Conservation (phyloP, 2,113 vertebrate species). For the Cavia porcellus region DNA sequence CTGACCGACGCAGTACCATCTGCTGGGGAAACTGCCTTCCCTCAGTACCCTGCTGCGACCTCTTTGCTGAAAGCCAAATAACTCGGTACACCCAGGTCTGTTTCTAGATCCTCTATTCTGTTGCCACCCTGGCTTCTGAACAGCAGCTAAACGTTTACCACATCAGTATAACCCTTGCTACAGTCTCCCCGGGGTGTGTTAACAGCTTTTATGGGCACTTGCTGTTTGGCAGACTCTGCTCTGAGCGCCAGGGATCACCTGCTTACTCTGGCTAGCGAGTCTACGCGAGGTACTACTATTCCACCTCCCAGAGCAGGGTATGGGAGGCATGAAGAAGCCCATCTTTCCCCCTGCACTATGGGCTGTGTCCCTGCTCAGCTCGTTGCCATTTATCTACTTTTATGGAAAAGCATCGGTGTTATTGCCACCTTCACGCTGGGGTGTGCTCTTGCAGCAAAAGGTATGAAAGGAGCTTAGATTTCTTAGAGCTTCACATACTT, state of each 20-base stretch:
- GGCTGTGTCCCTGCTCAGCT: not conserved
- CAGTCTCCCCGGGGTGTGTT: conserved; percentile 33
- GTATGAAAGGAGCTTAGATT: conserved; percentile 1
- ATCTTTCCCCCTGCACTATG: not conserved
- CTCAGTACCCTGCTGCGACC: not conserved
- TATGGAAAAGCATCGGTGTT: not conserved
- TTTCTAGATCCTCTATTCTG: not conserved
- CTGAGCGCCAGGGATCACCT: conserved; percentile 14
- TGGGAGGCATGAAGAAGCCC: not conserved
- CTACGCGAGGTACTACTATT: not conserved
- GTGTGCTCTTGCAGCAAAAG: conserved; percentile 61
- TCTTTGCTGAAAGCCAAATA: not conserved
- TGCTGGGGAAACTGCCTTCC: not conserved
- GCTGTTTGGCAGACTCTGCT: not conserved
- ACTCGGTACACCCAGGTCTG: not conserved
- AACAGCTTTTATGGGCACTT: conserved; percentile 41
- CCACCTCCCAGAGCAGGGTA: not conserved
- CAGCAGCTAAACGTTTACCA: not conserved
- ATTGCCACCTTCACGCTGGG: not conserved
- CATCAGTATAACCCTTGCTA: not conserved
- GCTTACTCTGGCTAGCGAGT: conserved; percentile 8
- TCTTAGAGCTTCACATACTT: conserved; percentile 27
- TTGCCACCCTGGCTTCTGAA: not conserved
- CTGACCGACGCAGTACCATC: not conserved
- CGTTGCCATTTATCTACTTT: not conserved